Conservation (phyloP, 2,113 vertebrate genomes). For the Laticauda colubrina region DNA sequence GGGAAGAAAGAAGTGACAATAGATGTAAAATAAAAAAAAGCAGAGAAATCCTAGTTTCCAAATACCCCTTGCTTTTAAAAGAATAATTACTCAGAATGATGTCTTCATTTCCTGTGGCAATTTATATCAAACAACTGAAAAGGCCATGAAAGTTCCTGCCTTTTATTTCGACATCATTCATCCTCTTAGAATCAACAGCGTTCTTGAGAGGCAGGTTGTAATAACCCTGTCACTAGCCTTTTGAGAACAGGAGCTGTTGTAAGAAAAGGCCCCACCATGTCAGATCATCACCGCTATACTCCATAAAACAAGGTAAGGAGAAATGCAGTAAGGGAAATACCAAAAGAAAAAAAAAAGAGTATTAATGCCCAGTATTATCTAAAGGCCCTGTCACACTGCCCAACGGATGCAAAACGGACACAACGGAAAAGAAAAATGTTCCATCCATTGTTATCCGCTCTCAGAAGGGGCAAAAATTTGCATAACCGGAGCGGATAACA, state of each 20-base stretch:
- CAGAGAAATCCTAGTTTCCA: background rate
- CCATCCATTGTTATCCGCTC: too few relatives aligned
- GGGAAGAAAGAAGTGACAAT: background rate
- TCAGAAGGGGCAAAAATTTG: too few relatives aligned
- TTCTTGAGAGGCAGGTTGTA: conserved; percentile 10
- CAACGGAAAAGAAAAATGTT: too few relatives aligned
- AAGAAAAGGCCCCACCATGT: background rate
- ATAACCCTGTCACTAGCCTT: conserved; percentile 14
- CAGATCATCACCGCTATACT: background rate
- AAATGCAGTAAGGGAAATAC: background rate
- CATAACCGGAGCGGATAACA: too few relatives aligned
- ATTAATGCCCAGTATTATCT: background rate
- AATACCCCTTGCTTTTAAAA: background rate
- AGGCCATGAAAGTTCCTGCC: background rate
- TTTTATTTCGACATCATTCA: conserved; percentile 36
- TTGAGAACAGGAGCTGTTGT: background rate
- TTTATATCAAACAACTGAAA: conserved; percentile 13
- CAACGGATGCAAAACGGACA: too few relatives aligned
- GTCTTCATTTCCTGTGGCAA: conserved; percentile 48
- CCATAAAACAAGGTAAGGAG: background rate
- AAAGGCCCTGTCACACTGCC: too few relatives aligned
- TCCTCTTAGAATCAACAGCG: conserved; percentile 43
- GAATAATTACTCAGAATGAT: conserved; percentile 22
- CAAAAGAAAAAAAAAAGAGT: too few relatives aligned
- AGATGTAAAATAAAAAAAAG: background rate